Conservation (phyloP, 2,888 invertebrate species). For the Melanargia galathea region DNA sequence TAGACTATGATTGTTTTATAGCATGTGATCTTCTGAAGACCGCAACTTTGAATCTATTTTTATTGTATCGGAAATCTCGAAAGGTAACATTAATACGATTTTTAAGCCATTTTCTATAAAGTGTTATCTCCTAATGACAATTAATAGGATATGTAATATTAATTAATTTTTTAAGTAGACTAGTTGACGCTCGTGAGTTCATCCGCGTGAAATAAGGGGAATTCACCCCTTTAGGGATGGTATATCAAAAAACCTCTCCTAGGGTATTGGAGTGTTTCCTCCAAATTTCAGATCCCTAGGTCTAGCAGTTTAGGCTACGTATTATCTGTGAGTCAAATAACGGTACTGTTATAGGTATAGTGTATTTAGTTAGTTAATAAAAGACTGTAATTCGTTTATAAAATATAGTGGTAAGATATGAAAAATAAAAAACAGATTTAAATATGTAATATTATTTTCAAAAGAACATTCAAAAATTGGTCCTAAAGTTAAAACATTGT, state of each 20-base stretch:
- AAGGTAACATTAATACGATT: background rate
- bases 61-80: background rate
- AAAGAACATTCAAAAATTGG: constrained; percentile 82
- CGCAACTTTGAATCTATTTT: background rate
- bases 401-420: constrained; percentile 9
- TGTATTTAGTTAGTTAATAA: too few relatives aligned
- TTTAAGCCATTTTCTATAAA: constrained; percentile 15
- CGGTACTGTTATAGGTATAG: too few relatives aligned
- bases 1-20: background rate
- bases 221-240: too few relatives aligned
- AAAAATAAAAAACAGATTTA: constrained; percentile 55
- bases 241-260: too few relatives aligned
- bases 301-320: too few relatives aligned
- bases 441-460: constrained; percentile 82
- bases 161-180: background rate
- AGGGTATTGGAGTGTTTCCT: too few relatives aligned
- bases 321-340: too few relatives aligned
- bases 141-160: background rate
- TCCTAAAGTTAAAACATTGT: constrained; percentile 81
- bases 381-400: constrained; percentile 19
- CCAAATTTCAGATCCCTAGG: too few relatives aligned
- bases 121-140: constrained; percentile 12
- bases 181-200: too few relatives aligned
- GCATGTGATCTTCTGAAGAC: background rate
- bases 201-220: too few relatives aligned